Percentiles rank a stretch among this genome's conserved stretches.
These are phyloP conservation scores for Watsonalla binaria DNA, from an alignment of 2,888 invertebrate species.

Conservation along the genomic window DNA sequence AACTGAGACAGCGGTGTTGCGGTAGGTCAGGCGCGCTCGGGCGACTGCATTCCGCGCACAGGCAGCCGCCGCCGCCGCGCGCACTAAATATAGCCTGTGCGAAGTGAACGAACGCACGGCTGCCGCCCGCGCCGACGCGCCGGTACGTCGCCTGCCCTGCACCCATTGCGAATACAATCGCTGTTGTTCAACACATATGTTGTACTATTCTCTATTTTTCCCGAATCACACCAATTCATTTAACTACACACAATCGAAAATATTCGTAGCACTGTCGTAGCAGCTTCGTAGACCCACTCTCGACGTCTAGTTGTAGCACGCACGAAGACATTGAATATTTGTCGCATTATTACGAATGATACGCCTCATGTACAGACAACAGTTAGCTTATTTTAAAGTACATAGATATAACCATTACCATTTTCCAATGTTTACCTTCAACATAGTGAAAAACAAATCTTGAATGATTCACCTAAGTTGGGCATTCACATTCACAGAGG, in stretches of 20 bases:
- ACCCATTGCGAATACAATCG: constrained; percentile 20
- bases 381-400: no score
- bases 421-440: not conserved
- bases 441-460: not conserved
- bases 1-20: constrained; percentile 65
- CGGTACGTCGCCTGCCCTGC: constrained; percentile 19
- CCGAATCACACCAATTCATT: not conserved
- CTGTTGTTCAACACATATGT: constrained; percentile 11
- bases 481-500: no score
- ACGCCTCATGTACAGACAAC: not conserved
- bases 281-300: not conserved
- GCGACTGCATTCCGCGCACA: constrained; percentile 60
- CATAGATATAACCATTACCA: not conserved
- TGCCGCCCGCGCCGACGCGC: constrained; percentile 20
- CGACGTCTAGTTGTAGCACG: not conserved
- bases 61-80: constrained; percentile 38
- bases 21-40: constrained; percentile 58
- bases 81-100: constrained; percentile 71
- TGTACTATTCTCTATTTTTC: not conserved
- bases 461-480: not conserved
- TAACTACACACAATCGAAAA: not conserved
- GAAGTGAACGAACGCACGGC: constrained; percentile 69
- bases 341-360: no score
- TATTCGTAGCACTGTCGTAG: constrained; percentile 2
- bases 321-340: not conserved